phyloP scores from a whole-genome alignment of 2,113 vertebrate species.

The Eptesicus fuscus region DNA sequence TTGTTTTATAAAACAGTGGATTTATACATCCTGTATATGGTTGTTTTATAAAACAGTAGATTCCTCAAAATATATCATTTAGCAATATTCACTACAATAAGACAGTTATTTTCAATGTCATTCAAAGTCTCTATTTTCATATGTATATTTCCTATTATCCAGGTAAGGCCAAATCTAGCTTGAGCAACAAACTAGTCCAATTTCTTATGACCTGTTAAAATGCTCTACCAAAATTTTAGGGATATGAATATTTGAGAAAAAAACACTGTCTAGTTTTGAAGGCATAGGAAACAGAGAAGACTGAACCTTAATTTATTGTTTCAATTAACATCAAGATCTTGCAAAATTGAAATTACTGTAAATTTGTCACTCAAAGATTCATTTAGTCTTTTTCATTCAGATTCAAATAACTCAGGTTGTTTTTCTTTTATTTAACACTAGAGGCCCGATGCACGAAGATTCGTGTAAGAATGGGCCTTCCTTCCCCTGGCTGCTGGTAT shows the following conservation, averaged over 20 bases:
- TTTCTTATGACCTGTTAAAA: neutral
- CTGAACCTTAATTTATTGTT: neutral
- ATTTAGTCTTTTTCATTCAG: neutral
- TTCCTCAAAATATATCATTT: neutral
- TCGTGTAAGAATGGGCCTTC: too few relatives aligned
- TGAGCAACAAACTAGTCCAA: neutral
- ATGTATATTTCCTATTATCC: neutral
- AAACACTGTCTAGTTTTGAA: neutral
- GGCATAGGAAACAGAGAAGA: neutral
- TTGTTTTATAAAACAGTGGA: neutral
- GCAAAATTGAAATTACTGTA: neutral
- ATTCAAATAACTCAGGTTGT: neutral
- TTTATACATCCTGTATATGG: neutral
- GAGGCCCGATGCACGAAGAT: too few relatives aligned
- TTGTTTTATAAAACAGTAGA: neutral
- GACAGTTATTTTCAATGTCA: neutral
- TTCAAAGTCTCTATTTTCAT: neutral
- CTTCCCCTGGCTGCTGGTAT: too few relatives aligned
- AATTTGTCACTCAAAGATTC: neutral
- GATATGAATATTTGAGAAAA: neutral
- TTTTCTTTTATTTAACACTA: neutral
- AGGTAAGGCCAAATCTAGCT: neutral
- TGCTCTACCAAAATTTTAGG: neutral
- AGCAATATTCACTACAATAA: neutral
- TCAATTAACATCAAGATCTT: neutral